Base-by-base conservation (phyloP, 1,140 invertebrate species). In the Scaptomyza hsui region DNA sequence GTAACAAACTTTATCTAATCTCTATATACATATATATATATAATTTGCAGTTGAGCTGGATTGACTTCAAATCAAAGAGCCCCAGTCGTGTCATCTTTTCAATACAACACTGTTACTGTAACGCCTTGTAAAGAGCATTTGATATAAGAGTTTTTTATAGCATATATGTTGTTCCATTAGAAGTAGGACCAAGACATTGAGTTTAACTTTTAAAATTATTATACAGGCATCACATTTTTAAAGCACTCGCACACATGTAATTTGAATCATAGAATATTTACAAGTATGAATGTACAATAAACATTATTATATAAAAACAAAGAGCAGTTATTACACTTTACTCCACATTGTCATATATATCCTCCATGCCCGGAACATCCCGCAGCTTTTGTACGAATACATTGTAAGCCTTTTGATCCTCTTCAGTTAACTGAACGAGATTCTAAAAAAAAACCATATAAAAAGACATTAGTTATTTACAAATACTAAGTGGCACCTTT, bases 311-410 rank as follows among this genome's bases (percentile, higher is more conserved):
- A 53, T 6, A 32, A 41, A 6, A 15, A 15, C 9, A 12, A 7
- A 18, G 1, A 7, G 19, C 19, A 21, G 19, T 4, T 21, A 21
- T 2, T 4, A 21, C 1, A 21, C 1, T 51, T 77, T 67, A 64
- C 51, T 89, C 61, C 18, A 89, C 76, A 63, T 89, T 89, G 41
- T 85, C 77, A 51, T 81, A 89, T 21, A 89, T 85, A 47, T 83
- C 78, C 29, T 89, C 85, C 18, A 89, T 16, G 1, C 85, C 85
- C 0, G 77, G 79, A 1, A 89, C 26, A 35, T 70, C 55, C 21
- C 67, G 48, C 4, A 89, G 45, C 26, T 80, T 89, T 41, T 80
- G 55, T 13, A 80, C 2, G 16, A 89, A 78, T 13, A 53, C 41
- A 19, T 83, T 26, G 18, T 89, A 89, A 0, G 51, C 44, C 39